Conservation (phyloP, 2,888 invertebrate genomes). For the Plagiodera versicolora region DNA sequence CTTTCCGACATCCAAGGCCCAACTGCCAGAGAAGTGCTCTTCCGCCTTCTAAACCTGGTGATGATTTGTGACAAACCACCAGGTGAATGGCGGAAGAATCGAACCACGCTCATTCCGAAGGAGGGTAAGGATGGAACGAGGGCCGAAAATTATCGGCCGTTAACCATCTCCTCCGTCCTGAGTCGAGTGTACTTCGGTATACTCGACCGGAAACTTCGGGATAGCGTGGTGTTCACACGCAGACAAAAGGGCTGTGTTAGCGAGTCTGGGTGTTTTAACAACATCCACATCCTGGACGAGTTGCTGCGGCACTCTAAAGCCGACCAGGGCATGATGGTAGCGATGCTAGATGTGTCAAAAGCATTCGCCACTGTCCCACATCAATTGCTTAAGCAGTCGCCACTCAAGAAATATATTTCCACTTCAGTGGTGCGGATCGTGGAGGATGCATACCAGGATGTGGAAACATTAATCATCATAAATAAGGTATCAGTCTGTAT, state of each 20-base stretch:
- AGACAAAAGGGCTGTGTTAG: conserved; percentile 44
- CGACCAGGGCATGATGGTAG: conserved; percentile 45
- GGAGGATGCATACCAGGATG: conserved; percentile 28
- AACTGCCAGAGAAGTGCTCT: too few relatives aligned
- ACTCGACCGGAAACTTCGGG: conserved; percentile 39
- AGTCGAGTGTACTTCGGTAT: too few relatives aligned
- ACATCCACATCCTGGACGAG: conserved; percentile 38
- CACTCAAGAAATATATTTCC: conserved; percentile 41
- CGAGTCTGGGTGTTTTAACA: conserved; percentile 41
- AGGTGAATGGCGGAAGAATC: too few relatives aligned
- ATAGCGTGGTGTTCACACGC: conserved; percentile 19
- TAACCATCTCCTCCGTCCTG: too few relatives aligned
- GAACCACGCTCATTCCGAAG: too few relatives aligned
- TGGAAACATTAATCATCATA: not conserved
- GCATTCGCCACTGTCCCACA: conserved; percentile 51
- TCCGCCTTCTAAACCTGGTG: too few relatives aligned
- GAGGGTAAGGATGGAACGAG: too few relatives aligned
- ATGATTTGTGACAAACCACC: too few relatives aligned
- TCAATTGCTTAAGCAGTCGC: conserved; percentile 35
- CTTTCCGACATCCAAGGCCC: too few relatives aligned
- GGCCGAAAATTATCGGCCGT: too few relatives aligned
- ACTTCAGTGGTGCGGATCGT: too few relatives aligned
- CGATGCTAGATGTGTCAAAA: conserved; percentile 53
- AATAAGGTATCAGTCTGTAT: conserved; percentile 24
- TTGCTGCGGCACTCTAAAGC: conserved; percentile 37